These are phyloP conservation scores for Anaspis maculata DNA, from an alignment of 2,888 invertebrate species.

Conservation along the genomic window DNA sequence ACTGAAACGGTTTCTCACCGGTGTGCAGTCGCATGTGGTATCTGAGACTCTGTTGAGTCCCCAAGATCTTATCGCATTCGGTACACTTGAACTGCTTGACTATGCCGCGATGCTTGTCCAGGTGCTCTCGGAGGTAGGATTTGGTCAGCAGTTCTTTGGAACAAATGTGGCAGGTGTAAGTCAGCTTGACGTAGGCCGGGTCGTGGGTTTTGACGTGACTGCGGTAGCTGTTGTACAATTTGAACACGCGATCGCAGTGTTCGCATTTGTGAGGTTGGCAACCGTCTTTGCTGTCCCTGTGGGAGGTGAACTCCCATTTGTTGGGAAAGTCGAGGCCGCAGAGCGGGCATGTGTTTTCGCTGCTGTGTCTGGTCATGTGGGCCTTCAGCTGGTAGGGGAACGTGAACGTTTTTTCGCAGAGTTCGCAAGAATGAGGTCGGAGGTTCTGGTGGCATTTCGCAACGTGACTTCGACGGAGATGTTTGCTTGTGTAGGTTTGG, in stretches of 20 bases:
- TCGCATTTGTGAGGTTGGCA: too few relatives aligned
- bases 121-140: background rate
- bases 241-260: too few relatives aligned
- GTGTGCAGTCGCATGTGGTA: constrained; percentile 29
- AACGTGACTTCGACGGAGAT: too few relatives aligned
- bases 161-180: constrained; percentile 1
- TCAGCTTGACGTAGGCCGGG: too few relatives aligned
- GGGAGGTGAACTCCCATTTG: constrained; percentile 39
- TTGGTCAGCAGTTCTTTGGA: background rate
- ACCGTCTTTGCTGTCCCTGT: constrained; percentile 45
- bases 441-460: too few relatives aligned
- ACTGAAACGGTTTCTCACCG: too few relatives aligned
- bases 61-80: constrained; percentile 25
- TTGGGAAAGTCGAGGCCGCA: constrained; percentile 43
- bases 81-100: constrained; percentile 3
- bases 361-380: too few relatives aligned
- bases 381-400: too few relatives aligned
- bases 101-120: constrained; percentile 34
- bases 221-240: background rate
- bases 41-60: constrained; percentile 26
- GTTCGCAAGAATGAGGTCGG: too few relatives aligned
- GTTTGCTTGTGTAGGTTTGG: too few relatives aligned
- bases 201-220: constrained; percentile 16
- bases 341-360: too few relatives aligned
- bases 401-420: too few relatives aligned